Base-by-base conservation (phyloP, 2,113 vertebrate genomes). In the Entomyzon cyanotis region DNA sequence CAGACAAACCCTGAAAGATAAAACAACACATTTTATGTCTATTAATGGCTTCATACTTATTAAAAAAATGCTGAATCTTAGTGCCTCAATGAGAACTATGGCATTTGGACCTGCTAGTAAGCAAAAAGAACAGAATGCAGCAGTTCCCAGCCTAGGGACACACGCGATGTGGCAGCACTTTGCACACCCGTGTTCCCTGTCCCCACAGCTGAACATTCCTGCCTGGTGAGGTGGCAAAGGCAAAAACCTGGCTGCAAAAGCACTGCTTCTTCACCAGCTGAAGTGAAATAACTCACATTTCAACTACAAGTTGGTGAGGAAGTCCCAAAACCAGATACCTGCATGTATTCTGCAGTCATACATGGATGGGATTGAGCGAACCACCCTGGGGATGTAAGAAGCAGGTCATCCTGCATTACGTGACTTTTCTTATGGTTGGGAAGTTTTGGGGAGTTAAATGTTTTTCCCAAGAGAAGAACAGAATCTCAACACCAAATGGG, bases 1-100 rank as follows among this genome's bases (percentile, higher is more conserved):
- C 74, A 99, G 98, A 97, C 99, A 99, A 79, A 99, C 98, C 85
- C 99, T 99, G 97, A 87, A 97, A 97, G 90, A 90, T 2, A 94
- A 92, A 90, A 58, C 49, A 81, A 53, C 17, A 81, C 4, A 44
- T 49, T 89, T 79, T 93, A 44, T 64, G 6, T 28, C 76, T 86
- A 95, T 59, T 84, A 60, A 91, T 27, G 17, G 6, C 6, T 62
- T 90, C 7, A 2, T 67, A 56, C 11, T 42, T 25, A 60, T 1
- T 11, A 39, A 79, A 88, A 53, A 47, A 92, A 30, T 2, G 8
- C 31, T 55, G 52, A 74, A 17, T 55, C 55, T 39, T 22, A 37
- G 30, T 75, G 56, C 18, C 25, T 67, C 3, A 3, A 20, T 39
- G 44, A 84, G 33, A 81, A 18, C 39, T n/a, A 12, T 22, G 14